A percentile compares a stretch with the other conserved stretches of the same genome.
Evolutionary conservation across 1,140 invertebrate species (phyloP).

Genomic region (Pogonomyrmex californicus): DNA sequence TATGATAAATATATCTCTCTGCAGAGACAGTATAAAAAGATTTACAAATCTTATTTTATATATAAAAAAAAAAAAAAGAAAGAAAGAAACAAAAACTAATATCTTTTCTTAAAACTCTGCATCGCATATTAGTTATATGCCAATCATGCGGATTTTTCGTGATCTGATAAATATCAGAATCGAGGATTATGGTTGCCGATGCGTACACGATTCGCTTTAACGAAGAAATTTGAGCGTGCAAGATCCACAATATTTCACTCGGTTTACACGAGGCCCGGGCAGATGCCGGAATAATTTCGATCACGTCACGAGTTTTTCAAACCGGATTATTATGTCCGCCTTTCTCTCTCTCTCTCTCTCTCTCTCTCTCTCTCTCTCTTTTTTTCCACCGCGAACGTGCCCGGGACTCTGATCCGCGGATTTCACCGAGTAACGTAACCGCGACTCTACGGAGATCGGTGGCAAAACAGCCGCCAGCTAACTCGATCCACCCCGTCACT

Average conservation of each 20-base stretch:
- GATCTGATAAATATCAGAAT: constrained; percentile 16
- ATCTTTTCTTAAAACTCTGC: not conserved
- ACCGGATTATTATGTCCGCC: constrained; percentile 66
- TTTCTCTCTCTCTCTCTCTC: constrained; percentile 34
- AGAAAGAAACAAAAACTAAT: no score
- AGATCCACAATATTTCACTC: not conserved
- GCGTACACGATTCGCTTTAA: not conserved
- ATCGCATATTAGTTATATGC: not conserved
- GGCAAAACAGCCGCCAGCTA: constrained; percentile 62
- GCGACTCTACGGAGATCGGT: constrained; percentile 53
- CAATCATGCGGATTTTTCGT: not conserved
- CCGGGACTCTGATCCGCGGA: constrained; percentile 74
- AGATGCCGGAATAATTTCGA: constrained; percentile 39
- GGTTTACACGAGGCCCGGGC: constrained; percentile 22
- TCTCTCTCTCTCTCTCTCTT: constrained; percentile 27
- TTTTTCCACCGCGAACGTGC: constrained; percentile 74
- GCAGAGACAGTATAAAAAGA: not conserved
- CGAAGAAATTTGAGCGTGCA: constrained; percentile 3
- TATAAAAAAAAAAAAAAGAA: constrained; percentile 10
- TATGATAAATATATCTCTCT: constrained; percentile 21
- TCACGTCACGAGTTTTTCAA: constrained; percentile 70
- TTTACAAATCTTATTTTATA: not conserved
- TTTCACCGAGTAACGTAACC: constrained; percentile 74
- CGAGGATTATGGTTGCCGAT: not conserved
- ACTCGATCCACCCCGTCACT: constrained; percentile 7